Evolutionary conservation across 2,888 invertebrate species (phyloP).

Genomic region (Pheosia gnoma): DNA sequence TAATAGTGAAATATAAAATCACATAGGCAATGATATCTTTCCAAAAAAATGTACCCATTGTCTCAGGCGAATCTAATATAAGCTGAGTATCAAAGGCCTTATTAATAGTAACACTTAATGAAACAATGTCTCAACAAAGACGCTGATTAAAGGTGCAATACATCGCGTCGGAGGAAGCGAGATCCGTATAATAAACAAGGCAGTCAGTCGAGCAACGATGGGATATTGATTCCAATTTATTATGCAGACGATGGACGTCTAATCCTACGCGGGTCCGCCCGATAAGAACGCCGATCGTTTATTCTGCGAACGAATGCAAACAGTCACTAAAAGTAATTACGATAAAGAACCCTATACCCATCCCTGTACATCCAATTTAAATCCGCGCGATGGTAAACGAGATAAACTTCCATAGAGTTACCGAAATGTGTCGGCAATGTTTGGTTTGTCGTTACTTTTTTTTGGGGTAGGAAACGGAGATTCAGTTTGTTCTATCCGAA

Average conservation of each 20-base stretch:
- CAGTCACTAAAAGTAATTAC: slow-evolving; percentile 50
- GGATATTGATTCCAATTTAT: slow-evolving; percentile 61
- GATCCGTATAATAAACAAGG: slow-evolving; percentile 51
- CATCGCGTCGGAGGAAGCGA: slow-evolving; percentile 32
- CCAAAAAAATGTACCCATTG: background rate
- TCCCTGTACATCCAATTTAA: slow-evolving; percentile 26
- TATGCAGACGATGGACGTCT: slow-evolving; percentile 57
- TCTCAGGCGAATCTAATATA: background rate
- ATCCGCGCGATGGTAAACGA: slow-evolving; percentile 8
- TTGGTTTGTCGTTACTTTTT: background rate
- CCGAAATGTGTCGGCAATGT: background rate
- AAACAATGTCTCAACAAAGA: slow-evolving; percentile 30
- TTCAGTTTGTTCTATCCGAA: too few species aligned
- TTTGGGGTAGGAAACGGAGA: background rate
- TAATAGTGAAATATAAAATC: too few species aligned
- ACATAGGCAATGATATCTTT: too few species aligned
- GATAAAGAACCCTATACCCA: slow-evolving; percentile 39
- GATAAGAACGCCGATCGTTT: slow-evolving; percentile 52
- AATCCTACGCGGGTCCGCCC: slow-evolving; percentile 45
- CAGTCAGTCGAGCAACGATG: slow-evolving; percentile 38
- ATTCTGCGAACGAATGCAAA: slow-evolving; percentile 52
- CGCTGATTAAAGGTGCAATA: slow-evolving; percentile 34
- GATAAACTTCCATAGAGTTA: slow-evolving; percentile 13
- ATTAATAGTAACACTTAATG: slow-evolving; percentile 29
- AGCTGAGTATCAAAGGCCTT: slow-evolving; percentile 16